A percentile compares a stretch with the other conserved stretches of the same genome.
Evolutionary conservation across 2,113 vertebrate species (phyloP).

Genomic region (Pelmatolapia mariae): DNA sequence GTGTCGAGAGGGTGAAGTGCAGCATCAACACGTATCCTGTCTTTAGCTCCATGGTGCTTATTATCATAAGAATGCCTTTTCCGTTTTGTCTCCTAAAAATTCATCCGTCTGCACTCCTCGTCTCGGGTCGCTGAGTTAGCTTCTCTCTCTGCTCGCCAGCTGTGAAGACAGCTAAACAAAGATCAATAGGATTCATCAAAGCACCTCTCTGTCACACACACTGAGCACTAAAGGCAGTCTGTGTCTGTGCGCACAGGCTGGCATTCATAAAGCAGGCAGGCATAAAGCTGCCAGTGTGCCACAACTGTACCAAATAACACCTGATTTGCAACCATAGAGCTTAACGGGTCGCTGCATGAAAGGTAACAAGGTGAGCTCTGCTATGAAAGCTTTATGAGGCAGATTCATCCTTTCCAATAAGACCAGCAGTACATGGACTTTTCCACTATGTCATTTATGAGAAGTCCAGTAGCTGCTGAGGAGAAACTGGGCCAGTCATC

Average conservation of each 20-base stretch:
- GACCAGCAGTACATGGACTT: background rate
- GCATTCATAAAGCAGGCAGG: constrained; percentile 21
- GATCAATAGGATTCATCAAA: constrained; percentile 30
- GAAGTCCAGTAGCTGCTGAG: background rate
- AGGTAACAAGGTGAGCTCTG: background rate
- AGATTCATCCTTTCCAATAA: background rate
- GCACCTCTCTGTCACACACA: background rate
- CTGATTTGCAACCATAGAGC: background rate
- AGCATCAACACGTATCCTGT: background rate
- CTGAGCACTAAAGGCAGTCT: constrained; percentile 23
- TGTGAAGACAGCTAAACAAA: constrained; percentile 2
- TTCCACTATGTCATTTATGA: background rate
- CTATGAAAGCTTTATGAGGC: background rate
- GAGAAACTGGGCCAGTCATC: background rate
- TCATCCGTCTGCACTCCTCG: background rate
- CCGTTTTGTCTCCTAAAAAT: background rate
- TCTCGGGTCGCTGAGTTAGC: background rate
- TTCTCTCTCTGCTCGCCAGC: background rate
- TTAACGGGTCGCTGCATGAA: background rate
- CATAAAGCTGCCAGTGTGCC: constrained; percentile 44
- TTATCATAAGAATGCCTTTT: background rate
- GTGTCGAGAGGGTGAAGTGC: background rate
- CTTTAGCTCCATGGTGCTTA: background rate
- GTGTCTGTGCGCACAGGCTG: constrained; percentile 35
- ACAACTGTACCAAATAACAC: background rate